Conservation (phyloP, 2,888 invertebrate species). For the Napeogenes inachia region DNA sequence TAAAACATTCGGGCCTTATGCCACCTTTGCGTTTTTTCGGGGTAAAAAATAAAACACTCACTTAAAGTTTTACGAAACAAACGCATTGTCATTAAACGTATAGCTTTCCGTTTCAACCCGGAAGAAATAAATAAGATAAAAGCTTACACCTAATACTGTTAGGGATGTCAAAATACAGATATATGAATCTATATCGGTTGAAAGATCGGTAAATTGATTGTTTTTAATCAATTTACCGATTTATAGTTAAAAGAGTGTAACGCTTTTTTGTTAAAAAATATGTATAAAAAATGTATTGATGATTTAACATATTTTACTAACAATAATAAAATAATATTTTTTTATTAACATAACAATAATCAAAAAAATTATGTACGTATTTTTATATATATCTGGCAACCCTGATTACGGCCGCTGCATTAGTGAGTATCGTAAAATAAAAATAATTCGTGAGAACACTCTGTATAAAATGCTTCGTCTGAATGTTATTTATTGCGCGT, state of each 20-base stretch:
- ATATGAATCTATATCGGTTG: background rate
- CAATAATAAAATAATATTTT: no score
- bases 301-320: no score
- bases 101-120: conserved; percentile 20
- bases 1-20: no score
- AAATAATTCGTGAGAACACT: conserved; percentile 38
- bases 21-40: no score
- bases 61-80: background rate
- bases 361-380: background rate
- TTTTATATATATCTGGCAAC: conserved; percentile 1
- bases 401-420: conserved; percentile 4
- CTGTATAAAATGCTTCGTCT: conserved; percentile 41
- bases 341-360: background rate
- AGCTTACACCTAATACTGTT: conserved; percentile 23
- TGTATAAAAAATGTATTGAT: no score
- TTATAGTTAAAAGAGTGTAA: no score
- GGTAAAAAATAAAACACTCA: no score
- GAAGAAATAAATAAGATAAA: conserved; percentile 33
- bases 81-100: conserved; percentile 6
- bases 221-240: no score
- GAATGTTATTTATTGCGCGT: conserved; percentile 39
- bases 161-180: conserved; percentile 2
- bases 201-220: no score
- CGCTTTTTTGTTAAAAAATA: no score
- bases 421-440: conserved; percentile 37